phyloP scores from a whole-genome alignment of 2,888 invertebrate species.

The Cacoxenus indagator region DNA sequence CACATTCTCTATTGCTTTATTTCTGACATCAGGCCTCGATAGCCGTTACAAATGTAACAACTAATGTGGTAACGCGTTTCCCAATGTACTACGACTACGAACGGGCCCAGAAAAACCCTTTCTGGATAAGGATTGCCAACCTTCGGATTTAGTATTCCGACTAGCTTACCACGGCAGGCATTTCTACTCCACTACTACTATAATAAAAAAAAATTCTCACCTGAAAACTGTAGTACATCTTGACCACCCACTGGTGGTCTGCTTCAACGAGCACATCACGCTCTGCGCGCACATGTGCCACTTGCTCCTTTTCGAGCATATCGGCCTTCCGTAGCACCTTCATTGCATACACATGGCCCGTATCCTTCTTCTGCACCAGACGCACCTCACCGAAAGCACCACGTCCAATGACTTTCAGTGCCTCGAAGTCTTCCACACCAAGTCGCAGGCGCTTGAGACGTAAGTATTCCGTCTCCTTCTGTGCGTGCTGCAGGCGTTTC shows the following conservation, averaged over 20 bases:
- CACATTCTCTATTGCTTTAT: no score
- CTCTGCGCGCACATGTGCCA: constrained; percentile 97
- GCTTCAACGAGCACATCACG: constrained; percentile 98
- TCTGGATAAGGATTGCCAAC: no score
- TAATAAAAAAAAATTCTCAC: constrained; percentile 48
- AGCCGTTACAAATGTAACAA: no score
- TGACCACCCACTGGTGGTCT: constrained; percentile 99
- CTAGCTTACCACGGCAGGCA: no score
- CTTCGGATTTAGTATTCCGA: no score
- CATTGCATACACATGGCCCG: constrained; percentile 99
- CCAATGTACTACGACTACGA: no score
- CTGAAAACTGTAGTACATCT: constrained; percentile 99
- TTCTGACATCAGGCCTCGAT: no score
- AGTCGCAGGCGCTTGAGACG: constrained; percentile 94
- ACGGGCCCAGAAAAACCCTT: no score
- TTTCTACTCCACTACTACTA: neutral
- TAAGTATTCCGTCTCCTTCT: constrained; percentile 98
- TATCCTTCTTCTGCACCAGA: constrained; percentile 99
- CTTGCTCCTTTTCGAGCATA: constrained; percentile 99
- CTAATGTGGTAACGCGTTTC: no score
- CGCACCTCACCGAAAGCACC: constrained; percentile 96
- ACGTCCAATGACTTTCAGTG: constrained; percentile 93
- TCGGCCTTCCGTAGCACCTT: constrained; percentile 98
- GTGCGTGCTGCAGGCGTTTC: constrained; percentile 90
- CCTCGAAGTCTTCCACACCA: constrained; percentile 98